These are phyloP conservation scores for Dicentrarchus labrax DNA, from an alignment of 2,113 vertebrate species.

Conservation along the genomic window DNA sequence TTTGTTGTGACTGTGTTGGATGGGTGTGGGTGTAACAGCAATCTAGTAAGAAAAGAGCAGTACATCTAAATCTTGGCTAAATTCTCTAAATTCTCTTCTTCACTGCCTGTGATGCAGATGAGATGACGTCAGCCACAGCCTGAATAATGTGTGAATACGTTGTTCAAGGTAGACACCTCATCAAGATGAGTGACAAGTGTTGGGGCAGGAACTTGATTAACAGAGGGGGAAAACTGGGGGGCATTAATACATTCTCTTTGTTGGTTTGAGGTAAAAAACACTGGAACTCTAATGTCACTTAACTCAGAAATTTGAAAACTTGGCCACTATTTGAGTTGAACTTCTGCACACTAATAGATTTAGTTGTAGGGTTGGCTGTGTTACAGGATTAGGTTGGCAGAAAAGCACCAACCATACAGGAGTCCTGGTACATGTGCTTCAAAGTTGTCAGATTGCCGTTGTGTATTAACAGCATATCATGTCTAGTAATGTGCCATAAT, in stretches of 20 bases:
- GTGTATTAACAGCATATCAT: slow-evolving; percentile 3
- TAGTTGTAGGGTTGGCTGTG: neutral
- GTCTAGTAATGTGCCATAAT: slow-evolving; percentile 9
- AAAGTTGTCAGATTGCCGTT: neutral
- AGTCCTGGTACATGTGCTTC: neutral
- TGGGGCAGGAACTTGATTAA: neutral
- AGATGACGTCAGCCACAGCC: neutral
- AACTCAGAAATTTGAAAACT: neutral
- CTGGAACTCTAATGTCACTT: neutral
- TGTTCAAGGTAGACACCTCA: slow-evolving; percentile 7
- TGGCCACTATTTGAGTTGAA: neutral
- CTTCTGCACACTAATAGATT: neutral
- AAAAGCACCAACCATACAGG: neutral
- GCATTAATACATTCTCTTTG: neutral
- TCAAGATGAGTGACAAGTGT: slow-evolving; percentile 33
- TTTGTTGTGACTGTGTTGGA: slow-evolving; percentile 18
- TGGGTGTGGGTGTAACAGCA: neutral
- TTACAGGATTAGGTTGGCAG: neutral
- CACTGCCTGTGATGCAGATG: slow-evolving; percentile 13
- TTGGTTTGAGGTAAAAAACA: neutral
- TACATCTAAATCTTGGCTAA: slow-evolving; percentile 20
- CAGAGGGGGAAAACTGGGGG: neutral
- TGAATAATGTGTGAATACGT: slow-evolving; percentile 20
- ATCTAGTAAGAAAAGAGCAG: neutral
- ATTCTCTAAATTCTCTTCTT: slow-evolving; percentile 4